Evolutionary conservation across 2,797 vertebrate genomes (phyloP), one percentile per base, ranked within the genome.

Genomic region (Ciconia nigra): DNA sequence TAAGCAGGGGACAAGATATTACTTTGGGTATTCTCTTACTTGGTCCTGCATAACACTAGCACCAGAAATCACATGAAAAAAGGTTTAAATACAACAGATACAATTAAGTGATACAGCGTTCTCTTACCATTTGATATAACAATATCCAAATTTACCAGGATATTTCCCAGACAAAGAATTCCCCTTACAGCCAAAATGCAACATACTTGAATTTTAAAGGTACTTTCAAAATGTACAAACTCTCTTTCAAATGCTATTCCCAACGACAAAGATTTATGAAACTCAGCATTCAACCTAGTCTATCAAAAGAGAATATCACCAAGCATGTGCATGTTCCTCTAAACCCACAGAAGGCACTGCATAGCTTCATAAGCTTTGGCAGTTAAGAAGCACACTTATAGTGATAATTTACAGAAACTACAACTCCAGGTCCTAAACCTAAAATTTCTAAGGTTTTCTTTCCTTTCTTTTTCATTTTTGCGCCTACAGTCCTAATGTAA

Each of bases 181-280:
- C 54, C 9, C 41, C 16, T 67, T 90, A 33, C 5, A 66, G n/a
- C 12, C 31, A 58, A 58, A 72, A 73, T 4, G 14, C 25, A 11
- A 39, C 46, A 81, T 7, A 61, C 21, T 54, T 84, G 3, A 37
- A 2, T 41, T 77, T 72, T 55, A 55, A 46, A 78, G 5, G 14
- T 33, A 47, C 42, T 81, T 78, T 78, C 11, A 3, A 71, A 61
- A 52, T 6, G 14, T 15, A 44, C 33, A 31, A 55, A 29, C 22
- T 57, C 41, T 63, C 61, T 81, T 84, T 86, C 33, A 71, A 89
- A 78, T 3, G 7, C 18, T 78, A 57, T 33, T 73, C 17, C 22
- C 28, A 59, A 86, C 31, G 2, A 73, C 0, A 0, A 89, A 63
- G 25, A 52, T 10, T 51, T 54, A 28, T 0, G 2, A 90, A 81